These are phyloP conservation scores for Ovis aries DNA, from an alignment of 2,113 vertebrate species.

Conservation along the genomic window DNA sequence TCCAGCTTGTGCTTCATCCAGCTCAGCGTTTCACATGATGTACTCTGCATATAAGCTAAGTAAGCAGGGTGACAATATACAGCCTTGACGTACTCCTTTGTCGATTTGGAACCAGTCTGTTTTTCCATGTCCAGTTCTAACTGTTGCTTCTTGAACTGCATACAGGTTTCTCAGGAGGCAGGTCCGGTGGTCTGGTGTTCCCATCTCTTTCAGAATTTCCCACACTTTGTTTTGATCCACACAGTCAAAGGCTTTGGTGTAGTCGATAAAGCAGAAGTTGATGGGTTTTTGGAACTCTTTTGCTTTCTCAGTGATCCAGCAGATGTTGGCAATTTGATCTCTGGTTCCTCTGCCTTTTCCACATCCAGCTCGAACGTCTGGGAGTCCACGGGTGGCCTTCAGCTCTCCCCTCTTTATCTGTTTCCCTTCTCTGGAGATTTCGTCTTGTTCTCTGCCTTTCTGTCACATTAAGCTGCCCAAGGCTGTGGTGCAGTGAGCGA, in stretches of 20 bases:
- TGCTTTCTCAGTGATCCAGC: not conserved
- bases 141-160: not conserved
- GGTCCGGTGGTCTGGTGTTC: not conserved
- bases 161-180: not conserved
- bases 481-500: not conserved
- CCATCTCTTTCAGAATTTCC: not conserved
- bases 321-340: not conserved
- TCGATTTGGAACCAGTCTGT: not conserved
- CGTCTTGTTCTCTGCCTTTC: not conserved
- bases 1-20: not conserved
- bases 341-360: not conserved
- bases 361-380: not conserved
- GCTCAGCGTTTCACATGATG: not conserved
- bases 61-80: not conserved
- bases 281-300: not conserved
- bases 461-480: not conserved
- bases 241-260: not conserved
- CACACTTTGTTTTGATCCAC: not conserved
- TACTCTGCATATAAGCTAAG: not conserved
- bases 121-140: not conserved
- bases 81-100: not conserved
- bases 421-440: not conserved
- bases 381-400: not conserved
- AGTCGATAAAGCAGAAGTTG: not conserved
- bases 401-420: not conserved